These are phyloP conservation scores for Aselliscus stoliczkanus DNA, from an alignment of 2,797 vertebrate species.

Conservation along the genomic window DNA sequence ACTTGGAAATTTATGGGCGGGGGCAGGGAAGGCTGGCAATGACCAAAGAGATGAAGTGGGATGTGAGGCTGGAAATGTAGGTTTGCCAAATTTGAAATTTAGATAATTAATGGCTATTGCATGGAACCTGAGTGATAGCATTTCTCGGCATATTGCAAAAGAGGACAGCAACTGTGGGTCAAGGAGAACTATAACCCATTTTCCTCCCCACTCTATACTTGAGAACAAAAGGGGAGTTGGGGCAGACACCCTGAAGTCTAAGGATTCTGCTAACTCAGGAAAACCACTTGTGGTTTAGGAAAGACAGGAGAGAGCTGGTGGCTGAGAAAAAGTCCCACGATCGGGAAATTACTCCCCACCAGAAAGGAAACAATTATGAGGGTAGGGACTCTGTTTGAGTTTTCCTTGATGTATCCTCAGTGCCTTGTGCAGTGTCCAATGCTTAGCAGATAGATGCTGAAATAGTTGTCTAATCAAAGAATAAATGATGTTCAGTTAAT, in stretches of 20 bases:
- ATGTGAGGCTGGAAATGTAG: not conserved
- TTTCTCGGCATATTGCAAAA: slow-evolving; percentile 62
- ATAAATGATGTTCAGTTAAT: not conserved
- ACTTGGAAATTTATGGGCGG: not conserved
- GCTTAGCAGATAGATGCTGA: not conserved
- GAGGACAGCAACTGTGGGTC: not conserved
- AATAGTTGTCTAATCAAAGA: not conserved
- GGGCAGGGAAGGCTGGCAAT: not conserved
- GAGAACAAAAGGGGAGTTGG: not conserved
- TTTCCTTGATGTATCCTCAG: not conserved
- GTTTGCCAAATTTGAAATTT: slow-evolving; percentile 36
- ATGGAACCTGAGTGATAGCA: slow-evolving; percentile 53
- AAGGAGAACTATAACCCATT: not conserved
- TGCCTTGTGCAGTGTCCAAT: not conserved
- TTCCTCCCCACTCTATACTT: not conserved
- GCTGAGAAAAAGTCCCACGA: not conserved
- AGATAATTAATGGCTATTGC: slow-evolving; percentile 23
- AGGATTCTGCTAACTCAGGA: not conserved
- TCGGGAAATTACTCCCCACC: not conserved
- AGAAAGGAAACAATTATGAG: not conserved
- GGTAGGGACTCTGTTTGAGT: not conserved
- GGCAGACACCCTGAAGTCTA: not conserved
- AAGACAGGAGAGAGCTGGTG: not conserved
- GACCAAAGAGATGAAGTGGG: not conserved
- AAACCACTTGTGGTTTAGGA: not conserved